A percentile compares a stretch with the other conserved stretches of the same genome.
These are phyloP conservation scores for Hololepta plana DNA, from an alignment of 2,888 invertebrate species.

Conservation along the genomic window DNA sequence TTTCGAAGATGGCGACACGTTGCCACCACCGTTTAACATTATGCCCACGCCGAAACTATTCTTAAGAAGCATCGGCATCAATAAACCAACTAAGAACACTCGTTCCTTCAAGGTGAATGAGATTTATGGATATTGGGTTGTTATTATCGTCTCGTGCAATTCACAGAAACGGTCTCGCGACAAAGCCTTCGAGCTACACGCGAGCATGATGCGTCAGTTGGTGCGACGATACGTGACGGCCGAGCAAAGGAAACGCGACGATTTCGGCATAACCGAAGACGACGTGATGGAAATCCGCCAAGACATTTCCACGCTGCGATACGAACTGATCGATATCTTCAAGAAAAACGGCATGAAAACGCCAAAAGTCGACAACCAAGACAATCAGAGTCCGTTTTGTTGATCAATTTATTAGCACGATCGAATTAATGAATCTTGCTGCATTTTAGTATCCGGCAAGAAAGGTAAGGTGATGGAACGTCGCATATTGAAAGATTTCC, in stretches of 20 bases:
- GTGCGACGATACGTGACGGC: conserved; percentile 70
- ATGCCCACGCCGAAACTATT: conserved; percentile 71
- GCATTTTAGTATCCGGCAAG: conserved; percentile 53
- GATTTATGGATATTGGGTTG: too few relatives aligned
- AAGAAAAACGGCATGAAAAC: conserved; percentile 77
- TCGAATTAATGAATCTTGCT: too few relatives aligned
- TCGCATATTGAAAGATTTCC: conserved; percentile 74
- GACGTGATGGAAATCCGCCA: conserved; percentile 97
- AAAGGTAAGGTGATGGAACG: conserved; percentile 77
- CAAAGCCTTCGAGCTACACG: conserved; percentile 52
- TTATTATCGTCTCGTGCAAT: neutral
- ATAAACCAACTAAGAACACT: conserved; percentile 29
- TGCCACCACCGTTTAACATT: conserved; percentile 90
- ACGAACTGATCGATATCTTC: conserved; percentile 83
- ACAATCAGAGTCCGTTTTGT: conserved; percentile 36
- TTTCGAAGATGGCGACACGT: conserved; percentile 88
- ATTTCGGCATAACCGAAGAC: conserved; percentile 87
- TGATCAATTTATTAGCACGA: neutral
- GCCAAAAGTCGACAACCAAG: conserved; percentile 48
- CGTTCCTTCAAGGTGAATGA: conserved; percentile 42
- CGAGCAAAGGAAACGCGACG: conserved; percentile 75
- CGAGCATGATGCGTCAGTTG: conserved; percentile 72
- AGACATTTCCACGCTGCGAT: conserved; percentile 87
- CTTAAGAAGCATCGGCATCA: conserved; percentile 30
- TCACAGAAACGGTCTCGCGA: conserved; percentile 34